Base-by-base conservation (phyloP, 2,113 vertebrate species). In the Dromas ardeola region DNA sequence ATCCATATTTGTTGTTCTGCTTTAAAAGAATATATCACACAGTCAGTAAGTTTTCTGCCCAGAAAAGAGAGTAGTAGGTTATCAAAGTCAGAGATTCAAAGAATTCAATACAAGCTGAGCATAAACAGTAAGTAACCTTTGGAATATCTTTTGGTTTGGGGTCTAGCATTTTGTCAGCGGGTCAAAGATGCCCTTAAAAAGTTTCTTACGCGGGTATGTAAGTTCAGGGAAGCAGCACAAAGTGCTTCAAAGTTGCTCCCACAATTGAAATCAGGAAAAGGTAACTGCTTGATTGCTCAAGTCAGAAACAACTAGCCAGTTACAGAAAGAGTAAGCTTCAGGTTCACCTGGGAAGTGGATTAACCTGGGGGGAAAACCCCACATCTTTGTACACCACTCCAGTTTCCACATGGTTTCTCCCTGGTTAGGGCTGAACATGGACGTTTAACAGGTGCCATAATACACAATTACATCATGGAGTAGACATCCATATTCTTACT, bases 371-470 rank as follows among this genome's bases (percentile, higher is more conserved):
- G 36, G 10, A 85, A 9, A 17, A 17, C 20, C 5, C 14, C 2
- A 12, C 16, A 34, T 52, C 40, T 47, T 4, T 0, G 4, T 7
- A 23, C 0, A 9, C 0, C 30, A 15, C 26, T 36, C 6, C 5
- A 2, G 13, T 15, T 1, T 29, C 59, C 72, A 74, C 25, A 1
- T 1, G 26, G 15, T 15, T 50, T 42, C 59, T 42, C 36, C 42
- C 50, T 21, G 82, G 13, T 23, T 7, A 53, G 71, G 52, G 62
- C 70, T 59, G 86, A 69, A n/a, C 42, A 14, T 0, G 5, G 66
- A 43, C 59, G 11, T 4, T 62, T 5, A 13, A 0, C 40, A 62
- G 47, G 42, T 5, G 55, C 65, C 25, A 4, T 0, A 22, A 11
- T 5, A 32, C 38, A 38, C 16, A 29, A 3, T 0, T 7, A 10